phyloP scores from a whole-genome alignment of 1,140 invertebrate genomes.

The Lutraria rhynchaena region DNA sequence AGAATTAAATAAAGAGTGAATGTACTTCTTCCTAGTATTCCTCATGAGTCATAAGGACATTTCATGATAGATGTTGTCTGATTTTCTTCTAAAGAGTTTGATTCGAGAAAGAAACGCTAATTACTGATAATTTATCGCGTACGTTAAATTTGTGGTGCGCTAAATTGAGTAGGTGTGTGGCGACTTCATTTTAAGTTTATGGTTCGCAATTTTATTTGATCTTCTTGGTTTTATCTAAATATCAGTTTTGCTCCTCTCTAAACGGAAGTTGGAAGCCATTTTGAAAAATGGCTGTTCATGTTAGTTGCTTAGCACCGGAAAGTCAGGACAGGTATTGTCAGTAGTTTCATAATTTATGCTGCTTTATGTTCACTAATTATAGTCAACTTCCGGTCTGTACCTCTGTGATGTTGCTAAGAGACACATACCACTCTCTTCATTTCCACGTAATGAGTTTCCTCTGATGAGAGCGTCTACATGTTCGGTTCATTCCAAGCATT shows the following conservation, averaged over 20 bases:
- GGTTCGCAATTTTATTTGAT: slow-evolving; percentile 26
- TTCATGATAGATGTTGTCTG: no score
- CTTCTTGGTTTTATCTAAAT: slow-evolving; percentile 36
- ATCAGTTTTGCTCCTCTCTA: slow-evolving; percentile 33
- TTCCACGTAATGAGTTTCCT: slow-evolving; percentile 41
- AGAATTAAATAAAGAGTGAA: no score
- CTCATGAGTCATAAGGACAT: no score
- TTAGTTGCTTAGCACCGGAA: slow-evolving; percentile 42
- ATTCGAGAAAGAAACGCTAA: no score
- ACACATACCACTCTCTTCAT: slow-evolving; percentile 16
- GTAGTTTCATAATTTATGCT: slow-evolving; percentile 47
- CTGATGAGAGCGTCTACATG: slow-evolving; percentile 36
- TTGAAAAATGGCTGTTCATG: slow-evolving; percentile 51
- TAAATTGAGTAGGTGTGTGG: no score
- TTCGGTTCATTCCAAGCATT: neutral
- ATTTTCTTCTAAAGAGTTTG: no score
- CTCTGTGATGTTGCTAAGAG: slow-evolving; percentile 22
- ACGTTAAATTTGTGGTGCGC: no score
- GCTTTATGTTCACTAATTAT: slow-evolving; percentile 48
- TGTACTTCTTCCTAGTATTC: no score
- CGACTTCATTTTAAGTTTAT: no score
- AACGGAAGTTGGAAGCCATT: slow-evolving; percentile 47
- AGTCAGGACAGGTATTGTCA: slow-evolving; percentile 36
- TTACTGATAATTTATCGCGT: no score
- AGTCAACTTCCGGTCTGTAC: slow-evolving; percentile 7